Conservation (phyloP, 2,113 vertebrate genomes). For the Nothoprocta pentlandii region DNA sequence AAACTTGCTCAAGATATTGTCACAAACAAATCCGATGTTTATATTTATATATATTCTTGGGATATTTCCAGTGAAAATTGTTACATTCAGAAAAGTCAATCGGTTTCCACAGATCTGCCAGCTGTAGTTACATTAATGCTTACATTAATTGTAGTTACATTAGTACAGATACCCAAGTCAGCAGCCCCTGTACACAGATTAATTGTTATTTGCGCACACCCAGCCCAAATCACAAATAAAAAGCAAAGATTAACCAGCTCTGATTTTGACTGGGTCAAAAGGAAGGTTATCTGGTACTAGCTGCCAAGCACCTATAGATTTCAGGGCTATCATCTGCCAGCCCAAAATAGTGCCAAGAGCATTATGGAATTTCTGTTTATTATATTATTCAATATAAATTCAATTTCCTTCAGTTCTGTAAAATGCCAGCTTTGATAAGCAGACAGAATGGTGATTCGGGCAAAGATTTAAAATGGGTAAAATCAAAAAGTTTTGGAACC, state of each 20-base stretch:
- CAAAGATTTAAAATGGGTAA: not conserved
- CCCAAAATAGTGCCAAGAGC: not conserved
- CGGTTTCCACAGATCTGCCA: not conserved
- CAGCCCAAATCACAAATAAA: not conserved
- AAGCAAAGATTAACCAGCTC: not conserved
- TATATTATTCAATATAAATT: not conserved
- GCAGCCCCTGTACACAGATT: not conserved
- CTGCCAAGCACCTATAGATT: not conserved
- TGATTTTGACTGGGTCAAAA: not conserved
- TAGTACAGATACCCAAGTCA: not conserved
- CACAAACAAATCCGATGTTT: not conserved
- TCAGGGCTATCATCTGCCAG: not conserved
- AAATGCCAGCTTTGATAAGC: not conserved
- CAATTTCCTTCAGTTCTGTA: not conserved
- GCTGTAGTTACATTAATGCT: not conserved
- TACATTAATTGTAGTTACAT: not conserved
- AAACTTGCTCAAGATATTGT: not conserved
- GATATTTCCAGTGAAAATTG: not conserved
- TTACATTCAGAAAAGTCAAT: not conserved
- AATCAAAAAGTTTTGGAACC: not conserved
- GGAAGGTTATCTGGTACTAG: not conserved
- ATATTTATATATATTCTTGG: not conserved
- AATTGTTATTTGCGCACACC: not conserved
- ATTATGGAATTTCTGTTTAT: not conserved
- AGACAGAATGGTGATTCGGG: not conserved